Base-by-base conservation (phyloP, 2,797 vertebrate species). In the Coregonus ussuriensis region DNA sequence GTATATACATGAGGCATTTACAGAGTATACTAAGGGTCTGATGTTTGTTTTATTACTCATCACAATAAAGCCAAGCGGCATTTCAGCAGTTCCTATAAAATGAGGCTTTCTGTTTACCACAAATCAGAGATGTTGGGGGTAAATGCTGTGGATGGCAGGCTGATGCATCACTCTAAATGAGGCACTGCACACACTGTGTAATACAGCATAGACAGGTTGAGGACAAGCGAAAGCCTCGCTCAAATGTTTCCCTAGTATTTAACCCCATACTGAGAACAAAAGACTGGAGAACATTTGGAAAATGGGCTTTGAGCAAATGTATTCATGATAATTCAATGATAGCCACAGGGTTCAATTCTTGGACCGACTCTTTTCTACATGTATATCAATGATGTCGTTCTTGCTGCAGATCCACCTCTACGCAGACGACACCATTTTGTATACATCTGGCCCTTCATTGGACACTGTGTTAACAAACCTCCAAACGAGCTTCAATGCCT, bases 1-100 rank as follows among this genome's bases (percentile, higher is more conserved):
- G 9, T 47, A 47, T 11, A 47, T 47, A 25, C 25, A 9, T 47
- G 41, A 47, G 41, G 41, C 41, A 47, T 47, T 47, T 47, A 47
- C 68, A 77, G 35, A 52, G 71, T 71, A 68, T 62, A 35, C 72
- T 15, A 16, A 67, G 51, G 18, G 63, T 74, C 56, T 41, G 52
- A 76, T 72, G 56, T 74, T 70, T 74, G 69, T 78, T 80, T 82
- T 78, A 80, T 67, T 59, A 71, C 74, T 47, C 41, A 47, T 68
- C 29, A 31, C 62, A 52, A 62, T 76, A 70, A 80, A 84, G 75
- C 71, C 75, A 78, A 68, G 51, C 18, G 3, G 47, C 72, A 77
- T 70, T 73, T 67, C 56, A 74, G 66, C 62, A 81, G 74, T 65
- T 75, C 51, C 53, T 74, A 69, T 67, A 81, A 78, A 51, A 53